Conservation (phyloP, 2,888 invertebrate genomes). For the Latrodectus hesperus region DNA sequence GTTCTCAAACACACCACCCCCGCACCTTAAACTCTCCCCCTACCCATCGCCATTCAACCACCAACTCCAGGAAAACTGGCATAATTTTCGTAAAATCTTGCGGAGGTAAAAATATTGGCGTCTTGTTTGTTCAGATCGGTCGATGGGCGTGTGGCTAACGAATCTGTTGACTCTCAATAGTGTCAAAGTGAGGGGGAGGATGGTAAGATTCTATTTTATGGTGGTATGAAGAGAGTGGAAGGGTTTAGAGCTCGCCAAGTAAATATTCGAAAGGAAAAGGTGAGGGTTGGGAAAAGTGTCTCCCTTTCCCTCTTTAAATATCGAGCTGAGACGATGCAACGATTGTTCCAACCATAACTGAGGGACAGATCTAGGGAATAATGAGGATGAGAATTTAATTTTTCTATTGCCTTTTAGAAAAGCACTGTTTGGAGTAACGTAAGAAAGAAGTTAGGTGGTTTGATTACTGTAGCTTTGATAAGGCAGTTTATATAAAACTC, state of each 20-base stretch:
- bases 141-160: slow-evolving; percentile 27
- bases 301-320: too few species aligned
- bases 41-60: not conserved
- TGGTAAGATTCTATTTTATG: not conserved
- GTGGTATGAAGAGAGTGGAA: not conserved
- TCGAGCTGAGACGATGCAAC: too few species aligned
- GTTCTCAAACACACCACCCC: not conserved
- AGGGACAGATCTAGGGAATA: too few species aligned
- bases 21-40: not conserved
- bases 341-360: too few species aligned
- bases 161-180: slow-evolving; percentile 19
- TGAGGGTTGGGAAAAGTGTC: not conserved
- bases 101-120: slow-evolving; percentile 27
- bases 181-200: not conserved
- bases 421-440: too few species aligned
- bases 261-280: slow-evolving; percentile 1
- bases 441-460: too few species aligned
- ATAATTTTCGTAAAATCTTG: slow-evolving; percentile 13
- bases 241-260: not conserved
- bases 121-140: slow-evolving; percentile 18
- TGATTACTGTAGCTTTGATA: too few species aligned
- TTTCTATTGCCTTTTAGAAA: too few species aligned
- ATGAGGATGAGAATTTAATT: too few species aligned
- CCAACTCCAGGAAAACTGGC: slow-evolving; percentile 3
- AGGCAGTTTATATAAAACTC: too few species aligned